Evolutionary conservation across 2,113 vertebrate genomes (phyloP), one percentile per base, ranked within the genome.

Genomic region (Eidolon helvum): DNA sequence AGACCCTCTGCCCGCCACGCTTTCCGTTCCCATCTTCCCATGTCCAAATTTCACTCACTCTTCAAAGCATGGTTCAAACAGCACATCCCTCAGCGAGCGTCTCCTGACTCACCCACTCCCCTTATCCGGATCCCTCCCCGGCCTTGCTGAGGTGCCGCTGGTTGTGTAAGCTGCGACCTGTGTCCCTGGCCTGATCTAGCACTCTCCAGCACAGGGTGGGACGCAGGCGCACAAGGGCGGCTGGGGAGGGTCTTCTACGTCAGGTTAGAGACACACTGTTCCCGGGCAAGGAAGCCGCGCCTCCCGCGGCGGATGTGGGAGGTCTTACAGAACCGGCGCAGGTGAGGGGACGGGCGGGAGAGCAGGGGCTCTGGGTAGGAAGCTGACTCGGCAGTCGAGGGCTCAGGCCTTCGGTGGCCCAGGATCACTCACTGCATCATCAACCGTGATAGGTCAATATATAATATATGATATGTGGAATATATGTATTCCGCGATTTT

Each of bases 181-280:
- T 9, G 1, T 43, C 14, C 6, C 21, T 12, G 22, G 38, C 28
- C 24, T 18, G 2, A 22, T 4, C 4, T 2, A 11, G 38, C 48
- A 26, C 72, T 55, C n/a, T 40, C 71, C 12, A 38, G 94, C 14
- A 28, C 10, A 28, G 30, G 80, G 65, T 1, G 1, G 10, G 22
- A 40, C 1, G 18, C 30, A 14, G 35, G 26, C 24, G 22, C 4
- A 19, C 33, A 65, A 63, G 40, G 21, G 6, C 7, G 19, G 5
- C 10, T 0, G 1, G 40, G 33, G 35, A 38, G 26, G 6, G n/a
- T 15, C 68, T 40, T 35, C 35, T 16, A 4, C 15, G 5, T 15
- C 69, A 55, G 0, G 24, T 10, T 26, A 21, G 30, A 48, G 4
- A 10, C 4, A 21, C 24, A 4, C 6, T 33, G 59, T 69, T 2